Base-by-base conservation (phyloP, 2,797 vertebrate genomes). In the Apodemus agrarius region DNA sequence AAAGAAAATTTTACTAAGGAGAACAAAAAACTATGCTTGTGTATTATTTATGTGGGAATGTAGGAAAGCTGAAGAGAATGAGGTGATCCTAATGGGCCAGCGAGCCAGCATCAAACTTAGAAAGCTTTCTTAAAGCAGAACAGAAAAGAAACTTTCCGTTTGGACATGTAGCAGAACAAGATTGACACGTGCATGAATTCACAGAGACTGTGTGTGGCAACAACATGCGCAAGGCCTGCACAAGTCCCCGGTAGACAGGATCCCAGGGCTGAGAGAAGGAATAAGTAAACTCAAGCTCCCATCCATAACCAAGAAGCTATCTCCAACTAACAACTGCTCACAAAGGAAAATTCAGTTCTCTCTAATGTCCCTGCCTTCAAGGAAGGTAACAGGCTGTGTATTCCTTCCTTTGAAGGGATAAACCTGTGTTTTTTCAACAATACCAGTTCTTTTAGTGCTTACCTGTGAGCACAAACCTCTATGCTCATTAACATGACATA, bases 1-100 rank as follows among this genome's bases (percentile, higher is more conserved):
- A 83, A 52, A 88, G 29, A 74, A 76, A 80, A 81, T 59, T 90
- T 90, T 86, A 94, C 63, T 85, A 6, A 81, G 49, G 59, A 61
- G 52, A 19, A 14, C 81, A 10, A 57, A 29, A 19, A 91, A 8
- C 16, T 16, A 37, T 10, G 34, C 13, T 24, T 67, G n/a, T 84
- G 61, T 83, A 65, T 34, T 31, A 76, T 89, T 59, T 29, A 81
- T 90, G 54, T 63, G 52, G n/a, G 59, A 52, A n/a, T 43, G 14
- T 52, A 90, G 72, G 26, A 69, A 92, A 94, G 43, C 12, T 92
- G 49, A 34, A 74, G 21, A 75, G n/a, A 65, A 87, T 12, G 83
- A 84, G 65, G 37, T 75, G 59, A 63, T 76, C 17, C 52, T 91
- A 94, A 67, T 37, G 31, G 43, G 79, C 76, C 87, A 87, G 13